Base-by-base conservation (phyloP, 2,797 vertebrate genomes). In the Spinus olivaceus region DNA sequence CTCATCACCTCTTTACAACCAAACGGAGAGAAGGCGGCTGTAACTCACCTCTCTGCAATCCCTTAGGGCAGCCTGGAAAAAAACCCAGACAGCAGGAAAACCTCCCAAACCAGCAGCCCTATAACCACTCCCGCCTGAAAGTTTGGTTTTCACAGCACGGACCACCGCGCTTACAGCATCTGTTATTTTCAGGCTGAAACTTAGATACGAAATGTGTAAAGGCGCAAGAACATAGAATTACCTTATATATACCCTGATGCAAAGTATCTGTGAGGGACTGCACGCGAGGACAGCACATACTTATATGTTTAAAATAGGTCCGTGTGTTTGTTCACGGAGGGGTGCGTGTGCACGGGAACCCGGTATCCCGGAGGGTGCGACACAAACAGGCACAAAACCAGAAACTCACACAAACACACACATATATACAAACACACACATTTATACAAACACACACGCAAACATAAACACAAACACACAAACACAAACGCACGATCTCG, bases 201-300 rank as follows among this genome's bases (percentile, higher is more conserved):
- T 60, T 25, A 28, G 0, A 0, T 14, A 16, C 25, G 10, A 44
- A 54, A 25, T 0, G 7, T 7, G 46, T 12, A 30, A 41, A 22
- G 1, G 4, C 0, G 25, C 37, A 33, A 70, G 59, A 37, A 28
- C 6, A 17, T 0, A 3, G 1, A 23, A 49, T 22, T 12, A 8
- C 4, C 14, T 70, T 13, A 11, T 7, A 14, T 4, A 2, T 1
- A 25, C 9, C 3, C 0, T 7, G 25, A 28, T 1, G 51, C 35
- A 27, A 61, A 69, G 50, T 10, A 19, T 7, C 41, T 4, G 0
- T 28, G 16, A 42, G 14, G 49, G n/a, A 13, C 2, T 2, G 30
- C 1, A 8, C 30, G 13, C 0, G 10, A 54, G 21, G 41, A 14
- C 49, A 21, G 24, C 0, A 1, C 1, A 0, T 14, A 27, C 30